Conservation (phyloP, 2,888 invertebrate species). For the Timandra comae region DNA sequence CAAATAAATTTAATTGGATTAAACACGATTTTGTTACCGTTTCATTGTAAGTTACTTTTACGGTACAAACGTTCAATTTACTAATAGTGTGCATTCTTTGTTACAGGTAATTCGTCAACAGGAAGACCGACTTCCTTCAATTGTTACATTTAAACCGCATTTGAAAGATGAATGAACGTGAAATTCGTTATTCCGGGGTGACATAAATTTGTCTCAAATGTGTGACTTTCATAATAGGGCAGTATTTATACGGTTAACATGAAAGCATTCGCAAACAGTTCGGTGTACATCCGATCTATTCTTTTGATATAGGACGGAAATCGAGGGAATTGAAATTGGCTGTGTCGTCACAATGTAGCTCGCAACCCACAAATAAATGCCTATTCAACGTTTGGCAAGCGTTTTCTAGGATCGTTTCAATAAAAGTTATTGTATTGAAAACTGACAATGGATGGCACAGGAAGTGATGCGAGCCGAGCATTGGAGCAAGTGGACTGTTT, state of each 20-base stretch:
- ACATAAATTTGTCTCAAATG: conserved; percentile 56
- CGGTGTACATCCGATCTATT: conserved; percentile 47
- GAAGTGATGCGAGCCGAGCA: conserved; percentile 69
- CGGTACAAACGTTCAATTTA: conserved; percentile 22
- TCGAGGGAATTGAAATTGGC: conserved; percentile 59
- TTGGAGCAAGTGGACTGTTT: conserved; percentile 74
- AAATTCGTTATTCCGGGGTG: conserved; percentile 34
- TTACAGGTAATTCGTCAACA: conserved; percentile 57
- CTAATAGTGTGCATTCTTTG: conserved; percentile 40
- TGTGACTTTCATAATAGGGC: conserved; percentile 26
- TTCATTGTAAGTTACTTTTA: conserved; percentile 12
- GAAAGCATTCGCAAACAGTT: conserved; percentile 48
- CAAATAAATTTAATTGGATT: no score
- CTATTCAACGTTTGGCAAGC: conserved; percentile 54
- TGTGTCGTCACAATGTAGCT: conserved; percentile 55
- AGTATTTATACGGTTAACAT: conserved; percentile 34
- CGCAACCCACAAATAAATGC: conserved; percentile 60
- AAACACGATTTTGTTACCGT: background rate
- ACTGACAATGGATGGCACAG: conserved; percentile 67
- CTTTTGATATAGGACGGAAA: conserved; percentile 62
- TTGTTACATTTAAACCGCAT: conserved; percentile 38
- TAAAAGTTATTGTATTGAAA: conserved; percentile 74
- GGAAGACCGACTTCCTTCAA: conserved; percentile 44
- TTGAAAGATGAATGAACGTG: conserved; percentile 29
- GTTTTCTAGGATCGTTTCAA: conserved; percentile 70